A percentile compares a stretch with the other conserved stretches of the same genome.
phyloP scores from a whole-genome alignment of 2,888 invertebrate species.

The Zygogramma bicolorata region DNA sequence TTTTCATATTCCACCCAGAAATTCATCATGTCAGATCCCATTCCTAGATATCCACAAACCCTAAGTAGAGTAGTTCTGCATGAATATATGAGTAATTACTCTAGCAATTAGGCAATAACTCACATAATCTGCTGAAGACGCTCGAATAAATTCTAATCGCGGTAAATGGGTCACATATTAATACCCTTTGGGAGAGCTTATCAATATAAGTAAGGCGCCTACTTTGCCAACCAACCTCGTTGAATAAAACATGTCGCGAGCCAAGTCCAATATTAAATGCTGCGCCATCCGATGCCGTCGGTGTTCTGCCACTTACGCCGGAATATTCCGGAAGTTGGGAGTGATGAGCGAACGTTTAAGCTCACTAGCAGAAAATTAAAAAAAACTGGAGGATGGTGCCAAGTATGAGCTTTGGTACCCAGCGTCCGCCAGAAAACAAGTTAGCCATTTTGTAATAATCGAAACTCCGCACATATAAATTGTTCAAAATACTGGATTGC shows the following conservation, averaged over 20 bases:
- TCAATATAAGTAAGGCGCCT: slow-evolving; percentile 1
- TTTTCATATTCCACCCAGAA: not conserved
- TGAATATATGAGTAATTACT: not conserved
- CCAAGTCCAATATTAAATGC: slow-evolving; percentile 56
- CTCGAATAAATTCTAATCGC: slow-evolving; percentile 2
- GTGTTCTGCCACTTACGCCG: not conserved
- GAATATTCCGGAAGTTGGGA: not conserved
- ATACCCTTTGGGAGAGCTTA: slow-evolving; percentile 20
- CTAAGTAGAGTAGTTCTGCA: not conserved
- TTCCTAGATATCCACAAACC: not conserved
- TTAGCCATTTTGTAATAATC: too few relatives aligned
- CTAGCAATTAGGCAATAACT: not conserved
- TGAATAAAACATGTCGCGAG: slow-evolving; percentile 56
- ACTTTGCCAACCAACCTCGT: slow-evolving; percentile 25
- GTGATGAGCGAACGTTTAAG: not conserved
- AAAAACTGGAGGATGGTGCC: too few relatives aligned
- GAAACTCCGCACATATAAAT: too few relatives aligned
- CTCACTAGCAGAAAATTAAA: too few relatives aligned
- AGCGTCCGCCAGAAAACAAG: too few relatives aligned
- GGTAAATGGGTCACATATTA: slow-evolving; percentile 43
- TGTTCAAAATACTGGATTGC: too few relatives aligned
- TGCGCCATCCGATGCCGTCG: slow-evolving; percentile 24
- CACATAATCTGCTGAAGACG: slow-evolving; percentile 1
- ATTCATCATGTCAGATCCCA: too few relatives aligned
- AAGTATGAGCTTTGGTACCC: too few relatives aligned